These are phyloP conservation scores for Paramormyrops kingsleyae DNA, from an alignment of 2,113 vertebrate species.

Conservation along the genomic window DNA sequence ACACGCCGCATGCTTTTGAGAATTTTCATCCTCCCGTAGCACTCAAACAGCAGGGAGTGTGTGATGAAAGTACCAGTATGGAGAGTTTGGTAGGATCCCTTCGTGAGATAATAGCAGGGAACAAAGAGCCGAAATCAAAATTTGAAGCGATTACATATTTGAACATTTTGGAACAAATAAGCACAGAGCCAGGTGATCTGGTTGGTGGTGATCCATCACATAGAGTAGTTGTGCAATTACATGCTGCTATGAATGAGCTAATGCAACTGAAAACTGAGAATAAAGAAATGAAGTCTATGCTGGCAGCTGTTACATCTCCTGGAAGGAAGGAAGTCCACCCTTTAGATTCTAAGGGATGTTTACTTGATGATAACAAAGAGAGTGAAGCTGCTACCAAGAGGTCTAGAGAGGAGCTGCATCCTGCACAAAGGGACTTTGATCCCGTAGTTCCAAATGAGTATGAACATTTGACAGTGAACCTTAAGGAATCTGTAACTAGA, in stretches of 20 bases:
- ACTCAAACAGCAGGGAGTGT: neutral
- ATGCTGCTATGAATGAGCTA: slow-evolving; percentile 2
- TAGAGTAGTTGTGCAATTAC: neutral
- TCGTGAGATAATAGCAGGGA: neutral
- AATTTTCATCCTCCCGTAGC: neutral
- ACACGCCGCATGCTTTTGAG: neutral
- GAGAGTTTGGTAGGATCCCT: neutral
- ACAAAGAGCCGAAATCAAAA: slow-evolving; percentile 8
- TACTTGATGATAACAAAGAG: neutral
- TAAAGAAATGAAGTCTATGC: neutral
- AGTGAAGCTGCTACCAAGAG: neutral
- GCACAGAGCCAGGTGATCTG: neutral
- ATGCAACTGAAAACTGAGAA: neutral
- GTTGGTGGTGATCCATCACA: neutral
- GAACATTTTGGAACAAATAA: neutral
- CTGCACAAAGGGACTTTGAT: slow-evolving; percentile 17
- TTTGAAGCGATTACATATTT: neutral
- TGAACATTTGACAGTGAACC: slow-evolving; percentile 14
- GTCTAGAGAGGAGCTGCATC: slow-evolving; percentile 16
- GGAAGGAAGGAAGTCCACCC: neutral
- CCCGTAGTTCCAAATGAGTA: slow-evolving; percentile 13
- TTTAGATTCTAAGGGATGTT: neutral
- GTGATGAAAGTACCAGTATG: neutral
- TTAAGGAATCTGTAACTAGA: slow-evolving; percentile 10
- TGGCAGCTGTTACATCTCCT: neutral